These are phyloP conservation scores for Thelaira solivaga DNA, from an alignment of 2,888 invertebrate genomes.

Conservation along the genomic window DNA sequence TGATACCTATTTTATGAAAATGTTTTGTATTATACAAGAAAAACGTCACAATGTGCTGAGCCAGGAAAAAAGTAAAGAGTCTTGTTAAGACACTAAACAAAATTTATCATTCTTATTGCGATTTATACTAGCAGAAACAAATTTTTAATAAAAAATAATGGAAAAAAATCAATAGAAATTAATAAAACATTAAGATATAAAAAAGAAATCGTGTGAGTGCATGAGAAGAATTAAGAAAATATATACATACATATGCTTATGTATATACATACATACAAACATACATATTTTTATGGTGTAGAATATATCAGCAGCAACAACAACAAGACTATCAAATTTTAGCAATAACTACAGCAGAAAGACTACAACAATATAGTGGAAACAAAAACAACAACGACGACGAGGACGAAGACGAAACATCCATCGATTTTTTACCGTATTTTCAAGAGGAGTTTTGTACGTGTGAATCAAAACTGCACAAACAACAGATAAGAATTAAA, in stretches of 20 bases:
- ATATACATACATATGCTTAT: background rate
- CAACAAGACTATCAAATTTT: constrained; percentile 35
- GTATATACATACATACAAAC: background rate
- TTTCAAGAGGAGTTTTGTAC: constrained; percentile 53
- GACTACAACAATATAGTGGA: background rate
- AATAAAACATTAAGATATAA: constrained; percentile 28
- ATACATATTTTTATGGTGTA: constrained; percentile 5
- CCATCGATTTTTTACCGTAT: constrained; percentile 60
- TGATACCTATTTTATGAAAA: background rate
- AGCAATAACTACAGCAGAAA: constrained; percentile 42
- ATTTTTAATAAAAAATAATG: background rate
- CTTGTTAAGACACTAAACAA: background rate
- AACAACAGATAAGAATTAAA: constrained; percentile 16
- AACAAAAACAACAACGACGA: constrained; percentile 34
- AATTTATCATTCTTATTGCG: constrained; percentile 11
- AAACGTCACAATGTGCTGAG: constrained; percentile 34
- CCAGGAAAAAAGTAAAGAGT: background rate
- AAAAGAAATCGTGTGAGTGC: constrained; percentile 4
- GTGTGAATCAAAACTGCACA: constrained; percentile 36
- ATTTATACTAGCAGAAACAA: constrained; percentile 26
- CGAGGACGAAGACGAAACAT: constrained; percentile 51
- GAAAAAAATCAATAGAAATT: constrained; percentile 51
- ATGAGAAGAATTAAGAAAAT: constrained; percentile 20
- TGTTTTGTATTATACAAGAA: constrained; percentile 30
- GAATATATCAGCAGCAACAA: constrained; percentile 25